Percentiles rank a stretch among this genome's conserved stretches.
These are phyloP conservation scores for Lagopus muta DNA, from an alignment of 2,113 vertebrate genomes.

Conservation along the genomic window DNA sequence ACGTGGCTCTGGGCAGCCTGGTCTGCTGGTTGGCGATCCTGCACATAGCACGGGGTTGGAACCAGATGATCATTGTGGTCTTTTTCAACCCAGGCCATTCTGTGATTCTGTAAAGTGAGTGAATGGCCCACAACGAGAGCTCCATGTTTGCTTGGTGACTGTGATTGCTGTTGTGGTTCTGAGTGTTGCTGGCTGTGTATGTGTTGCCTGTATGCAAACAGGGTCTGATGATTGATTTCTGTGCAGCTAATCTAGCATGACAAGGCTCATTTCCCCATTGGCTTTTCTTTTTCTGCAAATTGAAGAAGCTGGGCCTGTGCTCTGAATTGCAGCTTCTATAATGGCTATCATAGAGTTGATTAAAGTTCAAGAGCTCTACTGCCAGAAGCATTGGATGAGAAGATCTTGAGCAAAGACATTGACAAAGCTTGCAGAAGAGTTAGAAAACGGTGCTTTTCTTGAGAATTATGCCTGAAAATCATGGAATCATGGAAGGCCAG, in stretches of 20 bases:
- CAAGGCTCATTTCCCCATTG: neutral
- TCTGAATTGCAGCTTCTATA: neutral
- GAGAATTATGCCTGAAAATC: neutral
- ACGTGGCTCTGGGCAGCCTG: too few relatives aligned
- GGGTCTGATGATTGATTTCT: neutral
- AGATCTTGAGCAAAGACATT: neutral
- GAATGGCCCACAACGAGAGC: neutral
- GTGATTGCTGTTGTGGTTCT: rapidly evolving
- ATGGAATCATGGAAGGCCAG: too few relatives aligned
- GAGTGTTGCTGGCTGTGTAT: neutral
- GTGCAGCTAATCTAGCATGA: neutral
- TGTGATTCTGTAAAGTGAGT: neutral
- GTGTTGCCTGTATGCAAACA: rapidly evolving
- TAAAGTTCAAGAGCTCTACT: neutral
- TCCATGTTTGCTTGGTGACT: neutral
- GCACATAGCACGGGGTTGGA: too few relatives aligned
- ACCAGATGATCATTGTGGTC: too few relatives aligned
- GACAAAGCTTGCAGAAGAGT: neutral
- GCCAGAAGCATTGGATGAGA: neutral
- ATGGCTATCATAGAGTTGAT: rapidly evolving
- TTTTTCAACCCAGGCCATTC: too few relatives aligned
- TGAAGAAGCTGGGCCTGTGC: neutral
- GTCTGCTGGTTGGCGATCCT: too few relatives aligned
- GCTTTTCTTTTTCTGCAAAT: neutral
- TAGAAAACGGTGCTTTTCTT: neutral